Evolutionary conservation across 2,113 vertebrate genomes (phyloP).

Genomic region (Pao palembangensis): DNA sequence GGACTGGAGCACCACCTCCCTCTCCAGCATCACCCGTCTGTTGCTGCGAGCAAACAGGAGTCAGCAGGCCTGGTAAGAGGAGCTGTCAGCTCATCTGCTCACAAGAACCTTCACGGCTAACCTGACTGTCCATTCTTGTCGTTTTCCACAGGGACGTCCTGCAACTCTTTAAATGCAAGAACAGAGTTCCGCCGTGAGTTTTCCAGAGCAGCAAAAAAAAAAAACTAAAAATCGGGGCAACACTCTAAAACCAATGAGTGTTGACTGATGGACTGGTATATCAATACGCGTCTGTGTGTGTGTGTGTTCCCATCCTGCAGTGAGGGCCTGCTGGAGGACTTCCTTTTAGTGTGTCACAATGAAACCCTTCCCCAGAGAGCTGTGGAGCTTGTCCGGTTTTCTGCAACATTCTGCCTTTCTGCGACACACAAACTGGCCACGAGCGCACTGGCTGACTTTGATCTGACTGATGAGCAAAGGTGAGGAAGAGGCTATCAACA

Average conservation of each 20-base stretch:
- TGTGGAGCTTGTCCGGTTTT: constrained; percentile 81
- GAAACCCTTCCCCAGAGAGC: constrained; percentile 64
- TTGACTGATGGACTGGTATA: not conserved
- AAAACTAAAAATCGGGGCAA: not conserved
- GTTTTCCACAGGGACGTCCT: constrained; percentile 78
- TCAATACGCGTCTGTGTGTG: not conserved
- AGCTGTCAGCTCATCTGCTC: not conserved
- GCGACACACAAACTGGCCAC: constrained; percentile 66
- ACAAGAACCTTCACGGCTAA: not conserved
- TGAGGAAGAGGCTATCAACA: constrained; percentile 56
- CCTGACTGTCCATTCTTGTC: not conserved
- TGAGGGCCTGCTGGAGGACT: constrained; percentile 71
- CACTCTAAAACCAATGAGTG: not conserved
- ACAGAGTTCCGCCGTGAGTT: constrained; percentile 84
- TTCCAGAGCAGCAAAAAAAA: not conserved
- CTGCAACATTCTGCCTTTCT: constrained; percentile 75
- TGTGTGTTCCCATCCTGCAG: constrained; percentile 59
- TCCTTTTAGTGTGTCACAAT: constrained; percentile 71
- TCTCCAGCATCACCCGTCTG: constrained; percentile 69
- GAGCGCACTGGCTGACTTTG: constrained; percentile 36
- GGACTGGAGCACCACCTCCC: constrained; percentile 65
- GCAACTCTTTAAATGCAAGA: constrained; percentile 77
- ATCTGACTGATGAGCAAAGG: constrained; percentile 67
- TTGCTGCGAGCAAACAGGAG: constrained; percentile 78
- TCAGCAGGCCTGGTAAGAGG: constrained; percentile 82